Percentiles rank a stretch among this genome's conserved stretches.
Evolutionary conservation across 1,140 invertebrate species (phyloP).

Genomic region (Drosophila novamexicana): DNA sequence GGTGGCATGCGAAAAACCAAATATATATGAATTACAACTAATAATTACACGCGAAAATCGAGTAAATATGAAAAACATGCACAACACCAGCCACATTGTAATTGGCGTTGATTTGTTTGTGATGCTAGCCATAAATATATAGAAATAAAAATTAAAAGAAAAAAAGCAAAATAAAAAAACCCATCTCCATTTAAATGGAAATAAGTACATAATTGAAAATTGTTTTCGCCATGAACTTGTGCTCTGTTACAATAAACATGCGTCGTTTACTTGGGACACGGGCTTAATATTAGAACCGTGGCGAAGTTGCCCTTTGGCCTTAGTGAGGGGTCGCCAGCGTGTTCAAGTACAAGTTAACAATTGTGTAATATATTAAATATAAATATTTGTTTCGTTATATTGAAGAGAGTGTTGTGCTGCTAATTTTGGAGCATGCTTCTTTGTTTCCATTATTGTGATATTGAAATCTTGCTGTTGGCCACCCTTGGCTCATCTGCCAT

Average conservation of each 20-base stretch:
- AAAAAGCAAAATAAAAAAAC: conserved; percentile 19
- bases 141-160: conserved; percentile 13
- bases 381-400: neutral
- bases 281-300: conserved; percentile 10
- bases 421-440: neutral
- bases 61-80: neutral
- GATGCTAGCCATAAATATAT: conserved; percentile 20
- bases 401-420: neutral
- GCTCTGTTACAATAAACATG: conserved; percentile 54
- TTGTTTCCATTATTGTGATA: conserved; percentile 40
- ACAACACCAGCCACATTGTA: conserved; percentile 1
- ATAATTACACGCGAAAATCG: conserved; percentile 40
- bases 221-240: conserved; percentile 75
- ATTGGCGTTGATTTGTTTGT: conserved; percentile 2
- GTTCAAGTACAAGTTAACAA: neutral
- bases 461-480: conserved; percentile 44
- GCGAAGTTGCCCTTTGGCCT: conserved; percentile 64
- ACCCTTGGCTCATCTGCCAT: conserved; percentile 19
- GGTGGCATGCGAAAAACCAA: conserved; percentile 16
- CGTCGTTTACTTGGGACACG: conserved; percentile 27
- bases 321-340: conserved; percentile 3
- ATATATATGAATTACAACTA: conserved; percentile 25
- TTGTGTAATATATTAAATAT: conserved; percentile 1
- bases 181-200: conserved; percentile 23
- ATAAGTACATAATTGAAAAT: conserved; percentile 59